Percentiles rank a stretch among this genome's conserved stretches.
phyloP scores from a whole-genome alignment of 92 coral and sea anemone species.

The Pocillopora grandis region DNA sequence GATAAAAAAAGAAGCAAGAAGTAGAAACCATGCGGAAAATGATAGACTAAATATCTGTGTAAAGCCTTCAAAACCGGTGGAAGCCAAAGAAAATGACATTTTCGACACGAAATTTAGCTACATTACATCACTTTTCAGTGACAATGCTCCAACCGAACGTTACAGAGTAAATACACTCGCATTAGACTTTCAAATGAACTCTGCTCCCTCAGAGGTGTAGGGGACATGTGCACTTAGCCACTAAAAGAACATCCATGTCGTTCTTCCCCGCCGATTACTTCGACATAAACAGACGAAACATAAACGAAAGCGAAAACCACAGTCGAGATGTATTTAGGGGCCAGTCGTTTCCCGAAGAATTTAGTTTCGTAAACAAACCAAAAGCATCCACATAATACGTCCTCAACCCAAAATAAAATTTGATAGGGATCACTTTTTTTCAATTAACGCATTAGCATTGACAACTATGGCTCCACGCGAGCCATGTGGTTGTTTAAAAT shows the following conservation, averaged over 20 bases:
- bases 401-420: constrained; percentile 7
- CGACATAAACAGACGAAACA: neutral
- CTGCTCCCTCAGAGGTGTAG: neutral
- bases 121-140: neutral
- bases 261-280: neutral
- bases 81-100: constrained; percentile 26
- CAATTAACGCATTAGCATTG: neutral
- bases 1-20: constrained; percentile 27
- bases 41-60: neutral
- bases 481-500: constrained; percentile 8
- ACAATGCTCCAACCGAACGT: no score
- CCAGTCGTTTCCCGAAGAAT: neutral
- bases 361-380: neutral
- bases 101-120: neutral
- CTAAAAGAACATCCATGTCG: neutral
- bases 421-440: constrained; percentile 9
- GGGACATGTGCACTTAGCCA: constrained; percentile 23
- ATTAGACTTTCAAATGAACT: constrained; percentile 31
- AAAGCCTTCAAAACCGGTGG: neutral
- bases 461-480: neutral
- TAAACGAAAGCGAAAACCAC: neutral
- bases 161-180: neutral
- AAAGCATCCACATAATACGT: neutral
- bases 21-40: constrained; percentile 32
- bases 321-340: neutral